phyloP scores from a whole-genome alignment of 1,140 invertebrate genomes.

The Magallana ariakensis region DNA sequence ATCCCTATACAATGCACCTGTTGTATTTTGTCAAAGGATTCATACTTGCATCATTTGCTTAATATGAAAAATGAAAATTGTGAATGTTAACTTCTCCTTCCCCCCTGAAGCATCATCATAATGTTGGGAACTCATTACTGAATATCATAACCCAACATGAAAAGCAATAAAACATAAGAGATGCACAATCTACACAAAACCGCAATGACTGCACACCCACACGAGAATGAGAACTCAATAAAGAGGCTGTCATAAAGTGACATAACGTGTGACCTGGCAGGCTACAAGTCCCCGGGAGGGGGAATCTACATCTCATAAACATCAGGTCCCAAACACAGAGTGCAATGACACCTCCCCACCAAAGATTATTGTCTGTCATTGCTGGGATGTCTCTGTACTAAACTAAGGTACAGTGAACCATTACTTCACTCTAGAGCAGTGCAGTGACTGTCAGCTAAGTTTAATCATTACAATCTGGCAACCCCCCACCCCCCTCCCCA shows the following conservation, averaged over 20 bases:
- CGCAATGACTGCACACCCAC: not conserved
- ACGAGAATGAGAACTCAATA: conserved; percentile 12
- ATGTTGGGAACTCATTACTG: too few relatives aligned
- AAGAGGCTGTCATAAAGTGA: not conserved
- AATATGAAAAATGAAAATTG: too few relatives aligned
- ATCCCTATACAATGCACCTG: too few relatives aligned
- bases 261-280: conserved; percentile 8
- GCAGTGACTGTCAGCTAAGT: not conserved
- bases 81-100: too few relatives aligned
- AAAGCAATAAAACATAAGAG: not conserved
- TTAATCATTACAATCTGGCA: too few relatives aligned
- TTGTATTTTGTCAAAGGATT: too few relatives aligned
- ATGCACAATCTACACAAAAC: not conserved
- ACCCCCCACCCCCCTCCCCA: too few relatives aligned
- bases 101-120: not conserved
- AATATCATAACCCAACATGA: not conserved
- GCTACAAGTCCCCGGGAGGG: not conserved
- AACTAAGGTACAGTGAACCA: not conserved
- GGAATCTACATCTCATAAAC: conserved; percentile 2
- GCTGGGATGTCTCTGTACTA: not conserved
- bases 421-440: not conserved
- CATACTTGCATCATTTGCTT: too few relatives aligned
- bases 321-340: not conserved
- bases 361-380: too few relatives aligned
- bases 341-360: not conserved